Evolutionary conservation across 2,113 vertebrate genomes (phyloP), one percentile per base, ranked within the genome.

Genomic region (Zosterops japonicus): DNA sequence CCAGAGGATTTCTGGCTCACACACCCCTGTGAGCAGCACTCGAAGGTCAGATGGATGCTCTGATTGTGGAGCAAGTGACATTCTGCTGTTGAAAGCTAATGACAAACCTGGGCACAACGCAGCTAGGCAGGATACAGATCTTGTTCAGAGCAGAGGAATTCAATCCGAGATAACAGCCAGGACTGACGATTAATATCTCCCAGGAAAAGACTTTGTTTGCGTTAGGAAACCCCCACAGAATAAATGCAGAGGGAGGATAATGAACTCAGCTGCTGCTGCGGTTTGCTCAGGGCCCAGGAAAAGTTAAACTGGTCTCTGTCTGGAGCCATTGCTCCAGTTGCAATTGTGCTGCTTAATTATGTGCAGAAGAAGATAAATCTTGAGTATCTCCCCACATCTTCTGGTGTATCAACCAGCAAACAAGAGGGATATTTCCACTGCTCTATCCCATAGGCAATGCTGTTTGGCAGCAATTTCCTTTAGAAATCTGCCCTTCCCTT

Each of bases 11-110:
- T 57, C 39, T 87, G 92, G 85, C 64, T 94, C 57, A 4, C 82
- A 56, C 84, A 80, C 85, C 64, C 90, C 56, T 90, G 80, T 79
- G 91, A 94, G 78, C 29, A 39, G 84, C 60, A 90, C 49, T 68
- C 4, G 5, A 78, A 55, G 72, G 91, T 91, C 61, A 96, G 93
- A 96, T 60, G 63, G 57, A 56, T 61, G 89, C 81, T 69, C 76
- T 82, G 95, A 90, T 81, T 46, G 80, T 11, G 42, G 74, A 77
- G 15, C 57, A 84, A 53, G 53, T 6, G 6, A 65, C 60, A 42
- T 89, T 90, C 44, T 67, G 96, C 77, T 91, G 59, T 16, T 88
- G 96, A 89, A 92, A 91, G 74, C 64, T 88, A 93, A 92, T 44
- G 88, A 80, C 83, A 80, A 31, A 33, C n/a, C 42, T 3, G 47